phyloP scores from a whole-genome alignment of 2,797 vertebrate genomes.

The Nyctibius grandis region DNA sequence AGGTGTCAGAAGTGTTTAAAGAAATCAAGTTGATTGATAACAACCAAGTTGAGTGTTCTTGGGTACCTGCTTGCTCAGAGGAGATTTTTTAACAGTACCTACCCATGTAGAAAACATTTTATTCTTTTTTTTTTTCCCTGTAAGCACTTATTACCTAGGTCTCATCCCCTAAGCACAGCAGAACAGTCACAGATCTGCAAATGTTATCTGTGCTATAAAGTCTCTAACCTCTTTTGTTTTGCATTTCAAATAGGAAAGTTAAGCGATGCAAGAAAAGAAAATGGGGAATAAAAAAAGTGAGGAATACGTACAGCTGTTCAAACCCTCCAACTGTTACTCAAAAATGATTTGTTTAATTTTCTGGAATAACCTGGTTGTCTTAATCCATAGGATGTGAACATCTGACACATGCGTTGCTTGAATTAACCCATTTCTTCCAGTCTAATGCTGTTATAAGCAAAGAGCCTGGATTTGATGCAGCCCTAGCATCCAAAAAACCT shows the following conservation, averaged over 20 bases:
- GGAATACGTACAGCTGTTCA: neutral
- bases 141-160: neutral
- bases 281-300: neutral
- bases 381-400: conserved; percentile 10
- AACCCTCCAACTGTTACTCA: neutral
- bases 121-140: neutral
- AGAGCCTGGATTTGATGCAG: neutral
- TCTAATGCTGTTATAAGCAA: neutral
- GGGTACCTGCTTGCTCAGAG: neutral
- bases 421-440: conserved; percentile 2
- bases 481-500: neutral
- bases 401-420: neutral
- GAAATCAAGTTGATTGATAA: neutral
- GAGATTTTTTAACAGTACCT: neutral
- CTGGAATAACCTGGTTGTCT: neutral
- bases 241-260: neutral
- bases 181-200: neutral
- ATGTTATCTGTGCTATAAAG: neutral
- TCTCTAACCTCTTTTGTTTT: neutral
- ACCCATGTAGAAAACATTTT: neutral
- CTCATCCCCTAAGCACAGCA: neutral
- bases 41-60: neutral
- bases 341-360: neutral
- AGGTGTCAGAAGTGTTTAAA: neutral
- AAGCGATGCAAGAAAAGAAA: neutral